phyloP scores from a whole-genome alignment of 2,113 vertebrate genomes.

The Pedionomus torquatus region DNA sequence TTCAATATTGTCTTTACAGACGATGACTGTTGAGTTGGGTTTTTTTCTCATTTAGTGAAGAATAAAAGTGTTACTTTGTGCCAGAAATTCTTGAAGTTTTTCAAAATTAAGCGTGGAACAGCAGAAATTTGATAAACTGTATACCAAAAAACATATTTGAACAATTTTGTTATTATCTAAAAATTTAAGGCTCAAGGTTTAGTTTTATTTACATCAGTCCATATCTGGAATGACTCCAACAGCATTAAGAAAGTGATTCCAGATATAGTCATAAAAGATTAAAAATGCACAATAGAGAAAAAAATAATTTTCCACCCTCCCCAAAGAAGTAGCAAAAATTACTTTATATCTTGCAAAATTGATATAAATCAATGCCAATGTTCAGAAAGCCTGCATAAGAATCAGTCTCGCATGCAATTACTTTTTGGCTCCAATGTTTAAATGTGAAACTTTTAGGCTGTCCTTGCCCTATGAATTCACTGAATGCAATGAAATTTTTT shows the following conservation, averaged over 20 bases:
- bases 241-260: neutral
- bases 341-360: neutral
- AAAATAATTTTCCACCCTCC: rapidly evolving
- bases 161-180: neutral
- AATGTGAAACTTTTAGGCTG: neutral
- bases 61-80: neutral
- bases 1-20: constrained; percentile 26
- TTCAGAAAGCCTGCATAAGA: neutral
- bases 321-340: neutral
- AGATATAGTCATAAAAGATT: neutral
- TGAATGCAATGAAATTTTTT: neutral
- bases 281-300: neutral
- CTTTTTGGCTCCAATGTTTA: neutral
- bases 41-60: neutral
- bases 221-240: neutral
- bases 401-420: neutral
- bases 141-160: neutral
- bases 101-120: neutral
- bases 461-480: neutral
- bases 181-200: neutral
- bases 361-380: neutral
- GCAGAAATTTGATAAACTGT: neutral
- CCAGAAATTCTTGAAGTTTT: neutral
- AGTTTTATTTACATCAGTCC: neutral
- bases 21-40: neutral